A percentile compares a stretch with the other conserved stretches of the same genome.
Evolutionary conservation across 2,113 vertebrate species (phyloP).

Genomic region (Onychostoma macrolepis): DNA sequence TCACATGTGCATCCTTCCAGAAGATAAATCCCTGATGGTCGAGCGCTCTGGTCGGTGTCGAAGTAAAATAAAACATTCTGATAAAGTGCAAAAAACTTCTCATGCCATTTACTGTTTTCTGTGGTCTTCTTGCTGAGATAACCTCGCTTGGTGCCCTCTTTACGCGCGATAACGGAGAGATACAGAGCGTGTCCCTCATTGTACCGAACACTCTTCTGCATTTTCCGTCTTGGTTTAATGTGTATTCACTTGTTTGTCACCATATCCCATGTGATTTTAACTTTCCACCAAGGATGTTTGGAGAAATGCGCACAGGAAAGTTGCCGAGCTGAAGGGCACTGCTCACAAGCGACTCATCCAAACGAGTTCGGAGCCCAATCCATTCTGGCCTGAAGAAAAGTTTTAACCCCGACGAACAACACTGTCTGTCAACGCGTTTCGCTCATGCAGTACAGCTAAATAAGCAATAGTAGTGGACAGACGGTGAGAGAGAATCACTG

Average conservation of each 20-base stretch:
- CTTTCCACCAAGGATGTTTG: slow-evolving; percentile 4
- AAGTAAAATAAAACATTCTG: slow-evolving; percentile 98
- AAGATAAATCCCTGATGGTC: slow-evolving; percentile 94
- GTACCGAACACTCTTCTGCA: slow-evolving; percentile 97
- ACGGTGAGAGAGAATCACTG: slow-evolving; percentile 72
- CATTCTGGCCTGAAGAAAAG: slow-evolving; percentile 51
- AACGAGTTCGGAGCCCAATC: slow-evolving; percentile 48
- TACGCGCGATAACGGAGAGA: slow-evolving; percentile 89
- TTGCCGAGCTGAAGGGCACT: slow-evolving; percentile 62
- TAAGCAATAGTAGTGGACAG: slow-evolving; percentile 61
- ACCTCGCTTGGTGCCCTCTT: slow-evolving; percentile 92
- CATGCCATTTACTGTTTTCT: slow-evolving; percentile 96
- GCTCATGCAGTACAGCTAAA: background rate
- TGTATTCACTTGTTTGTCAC: slow-evolving; percentile 59
- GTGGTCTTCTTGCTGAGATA: slow-evolving; percentile 92
- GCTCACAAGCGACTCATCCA: slow-evolving; percentile 51
- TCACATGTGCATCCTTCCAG: slow-evolving; percentile 97
- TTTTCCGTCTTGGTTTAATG: slow-evolving; percentile 67
- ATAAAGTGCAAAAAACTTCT: slow-evolving; percentile 95
- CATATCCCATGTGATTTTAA: slow-evolving; percentile 41
- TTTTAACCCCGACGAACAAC: background rate
- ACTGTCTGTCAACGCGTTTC: background rate
- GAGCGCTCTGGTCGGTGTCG: slow-evolving; percentile 91
- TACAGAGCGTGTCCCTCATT: slow-evolving; percentile 96
- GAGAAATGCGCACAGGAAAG: slow-evolving; percentile 67